Evolutionary conservation across 1,140 invertebrate genomes (phyloP).

Genomic region (Leguminivora glycinivorella): DNA sequence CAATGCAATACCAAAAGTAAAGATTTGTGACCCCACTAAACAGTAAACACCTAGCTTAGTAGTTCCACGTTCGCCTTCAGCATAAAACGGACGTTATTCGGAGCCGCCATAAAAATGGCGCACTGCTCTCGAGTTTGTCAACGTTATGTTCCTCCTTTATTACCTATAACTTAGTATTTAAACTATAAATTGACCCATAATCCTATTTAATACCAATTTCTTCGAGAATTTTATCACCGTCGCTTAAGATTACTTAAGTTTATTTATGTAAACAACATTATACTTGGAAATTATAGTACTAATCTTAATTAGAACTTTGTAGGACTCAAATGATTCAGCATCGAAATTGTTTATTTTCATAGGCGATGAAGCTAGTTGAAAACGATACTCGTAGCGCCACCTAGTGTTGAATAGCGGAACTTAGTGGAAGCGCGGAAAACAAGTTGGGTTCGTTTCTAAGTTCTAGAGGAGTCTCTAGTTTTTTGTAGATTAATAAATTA

Average conservation of each 20-base stretch:
- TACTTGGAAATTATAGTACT: not conserved
- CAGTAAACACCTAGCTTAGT: not conserved
- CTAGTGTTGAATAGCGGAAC: slow-evolving; percentile 58
- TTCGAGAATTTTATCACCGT: not conserved
- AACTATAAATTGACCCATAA: slow-evolving; percentile 14
- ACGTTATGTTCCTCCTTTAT: slow-evolving; percentile 15
- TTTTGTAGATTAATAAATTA: not conserved
- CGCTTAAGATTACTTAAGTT: not conserved
- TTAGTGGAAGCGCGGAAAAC: slow-evolving; percentile 13
- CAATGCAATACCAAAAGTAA: not conserved
- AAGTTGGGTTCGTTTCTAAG: slow-evolving; percentile 30
- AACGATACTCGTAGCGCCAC: slow-evolving; percentile 46
- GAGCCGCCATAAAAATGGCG: slow-evolving; percentile 6
- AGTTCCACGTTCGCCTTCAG: not conserved
- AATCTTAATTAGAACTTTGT: not conserved
- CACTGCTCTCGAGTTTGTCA: slow-evolving; percentile 1
- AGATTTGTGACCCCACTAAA: not conserved
- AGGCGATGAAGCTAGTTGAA: not conserved
- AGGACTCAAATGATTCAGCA: not conserved
- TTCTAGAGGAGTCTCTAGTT: not conserved
- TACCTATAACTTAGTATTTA: slow-evolving; percentile 15
- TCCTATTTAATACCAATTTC: slow-evolving; percentile 1
- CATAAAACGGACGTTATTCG: slow-evolving; percentile 7
- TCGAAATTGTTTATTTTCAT: not conserved
- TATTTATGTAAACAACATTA: not conserved